A percentile compares a stretch with the other conserved stretches of the same genome.
These are phyloP conservation scores for Australoheros facetus DNA, from an alignment of 2,797 vertebrate species.

Conservation along the genomic window DNA sequence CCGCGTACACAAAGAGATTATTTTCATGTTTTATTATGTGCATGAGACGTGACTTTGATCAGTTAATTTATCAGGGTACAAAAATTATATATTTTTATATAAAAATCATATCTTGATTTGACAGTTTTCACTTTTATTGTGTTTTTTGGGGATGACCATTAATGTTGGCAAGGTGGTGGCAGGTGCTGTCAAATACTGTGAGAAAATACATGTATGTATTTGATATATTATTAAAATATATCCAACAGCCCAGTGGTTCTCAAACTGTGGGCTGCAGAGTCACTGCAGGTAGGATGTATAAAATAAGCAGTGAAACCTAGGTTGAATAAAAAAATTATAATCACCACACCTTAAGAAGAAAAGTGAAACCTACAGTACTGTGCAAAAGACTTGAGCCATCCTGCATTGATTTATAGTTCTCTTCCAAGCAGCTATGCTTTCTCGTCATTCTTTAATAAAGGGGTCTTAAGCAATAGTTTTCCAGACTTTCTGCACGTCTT, in stretches of 20 bases:
- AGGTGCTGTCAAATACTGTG: not conserved
- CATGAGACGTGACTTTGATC: not conserved
- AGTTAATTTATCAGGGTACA: not conserved
- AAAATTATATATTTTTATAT: not conserved
- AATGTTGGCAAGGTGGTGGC: not conserved
- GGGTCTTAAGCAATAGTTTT: not conserved
- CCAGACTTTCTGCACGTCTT: not conserved
- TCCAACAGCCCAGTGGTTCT: not conserved
- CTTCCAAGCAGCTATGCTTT: not conserved
- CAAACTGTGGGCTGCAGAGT: not conserved
- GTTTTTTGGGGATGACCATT: not conserved
- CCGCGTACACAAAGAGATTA: not conserved
- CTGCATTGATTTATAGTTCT: fast-evolving
- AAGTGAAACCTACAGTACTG: not conserved
- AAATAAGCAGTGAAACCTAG: not conserved
- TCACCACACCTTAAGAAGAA: not conserved
- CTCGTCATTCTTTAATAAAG: not conserved
- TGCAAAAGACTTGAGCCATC: not conserved
- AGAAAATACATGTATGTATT: not conserved
- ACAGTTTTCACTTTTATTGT: not conserved
- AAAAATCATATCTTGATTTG: not conserved
- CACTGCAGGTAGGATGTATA: not conserved
- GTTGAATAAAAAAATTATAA: not conserved
- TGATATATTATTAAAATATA: not conserved
- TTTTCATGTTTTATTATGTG: slow-evolving; percentile 2